Percentiles rank a stretch among this genome's conserved stretches.
phyloP scores from a whole-genome alignment of 2,797 vertebrate genomes.

The Champsocephalus gunnari region DNA sequence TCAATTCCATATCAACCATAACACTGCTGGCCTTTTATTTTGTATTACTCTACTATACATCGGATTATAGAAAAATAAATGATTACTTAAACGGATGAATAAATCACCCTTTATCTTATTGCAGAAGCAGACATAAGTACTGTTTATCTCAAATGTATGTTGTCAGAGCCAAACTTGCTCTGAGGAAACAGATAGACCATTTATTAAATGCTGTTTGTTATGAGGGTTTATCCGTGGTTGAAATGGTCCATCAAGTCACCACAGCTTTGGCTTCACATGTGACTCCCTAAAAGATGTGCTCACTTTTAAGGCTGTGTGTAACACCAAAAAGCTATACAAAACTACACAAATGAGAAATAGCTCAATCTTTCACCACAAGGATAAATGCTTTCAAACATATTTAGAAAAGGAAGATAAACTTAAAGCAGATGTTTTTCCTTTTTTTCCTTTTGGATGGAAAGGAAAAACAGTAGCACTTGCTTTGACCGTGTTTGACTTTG shows the following conservation, averaged over 20 bases:
- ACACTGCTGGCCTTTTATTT: not conserved
- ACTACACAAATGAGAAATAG: conserved; percentile 55
- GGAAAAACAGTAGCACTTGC: conserved; percentile 85
- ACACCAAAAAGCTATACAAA: conserved; percentile 65
- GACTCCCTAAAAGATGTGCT: conserved; percentile 60
- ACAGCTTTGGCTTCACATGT: conserved; percentile 59
- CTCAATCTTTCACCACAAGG: conserved; percentile 58
- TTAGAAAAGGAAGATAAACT: conserved; percentile 80
- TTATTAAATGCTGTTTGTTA: conserved; percentile 58
- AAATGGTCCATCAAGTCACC: conserved; percentile 73
- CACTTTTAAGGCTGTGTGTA: conserved; percentile 44
- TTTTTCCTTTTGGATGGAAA: conserved; percentile 70
- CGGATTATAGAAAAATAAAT: conserved; percentile 18
- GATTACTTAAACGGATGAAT: conserved; percentile 27
- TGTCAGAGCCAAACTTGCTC: conserved; percentile 25
- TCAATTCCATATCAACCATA: not conserved
- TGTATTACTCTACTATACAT: conserved; percentile 15
- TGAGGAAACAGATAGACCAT: conserved; percentile 38
- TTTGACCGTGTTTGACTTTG: conserved; percentile 83
- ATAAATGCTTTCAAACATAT: conserved; percentile 70
- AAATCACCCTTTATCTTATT: conserved; percentile 11
- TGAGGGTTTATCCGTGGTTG: conserved; percentile 63
- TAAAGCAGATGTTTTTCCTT: conserved; percentile 61
- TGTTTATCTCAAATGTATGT: conserved; percentile 36
- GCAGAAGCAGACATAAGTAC: conserved; percentile 15